phyloP scores from a whole-genome alignment of 2,888 invertebrate species.

The Eristalis arbustorum region DNA sequence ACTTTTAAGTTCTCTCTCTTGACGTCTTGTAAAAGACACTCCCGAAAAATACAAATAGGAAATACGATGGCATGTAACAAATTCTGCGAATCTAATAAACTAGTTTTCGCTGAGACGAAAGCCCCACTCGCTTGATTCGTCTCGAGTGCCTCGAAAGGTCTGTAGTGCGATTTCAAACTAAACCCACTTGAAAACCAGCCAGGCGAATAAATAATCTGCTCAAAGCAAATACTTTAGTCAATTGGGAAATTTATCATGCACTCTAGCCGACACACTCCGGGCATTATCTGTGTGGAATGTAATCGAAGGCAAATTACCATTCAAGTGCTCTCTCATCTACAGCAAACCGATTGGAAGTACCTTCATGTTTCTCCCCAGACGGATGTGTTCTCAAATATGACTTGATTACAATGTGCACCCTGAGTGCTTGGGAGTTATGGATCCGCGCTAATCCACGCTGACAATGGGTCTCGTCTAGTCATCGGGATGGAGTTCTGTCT shows the following conservation, averaged over 20 bases:
- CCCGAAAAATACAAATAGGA: too few species aligned
- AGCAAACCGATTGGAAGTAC: background rate
- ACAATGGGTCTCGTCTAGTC: constrained; percentile 23
- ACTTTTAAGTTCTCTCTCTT: too few species aligned
- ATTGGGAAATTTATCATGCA: constrained; percentile 32
- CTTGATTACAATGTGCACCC: background rate
- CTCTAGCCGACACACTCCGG: background rate
- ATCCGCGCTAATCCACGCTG: constrained; percentile 3
- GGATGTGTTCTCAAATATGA: background rate
- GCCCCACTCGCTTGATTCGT: background rate
- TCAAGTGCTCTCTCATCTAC: constrained; percentile 1
- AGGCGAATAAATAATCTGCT: constrained; percentile 23
- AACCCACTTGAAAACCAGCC: constrained; percentile 8
- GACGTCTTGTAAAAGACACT: too few species aligned
- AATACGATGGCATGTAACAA: background rate
- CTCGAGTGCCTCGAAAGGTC: constrained; percentile 4
- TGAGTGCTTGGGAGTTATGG: background rate
- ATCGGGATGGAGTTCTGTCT: background rate
- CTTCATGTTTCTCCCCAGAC: background rate
- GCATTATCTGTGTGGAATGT: background rate
- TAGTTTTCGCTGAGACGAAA: constrained; percentile 3
- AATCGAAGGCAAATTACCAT: constrained; percentile 3
- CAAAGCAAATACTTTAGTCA: background rate
- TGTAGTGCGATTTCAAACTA: constrained; percentile 31
- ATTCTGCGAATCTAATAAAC: background rate